Base-by-base conservation (phyloP, 2,888 invertebrate species). In the Eledone cirrhosa region DNA sequence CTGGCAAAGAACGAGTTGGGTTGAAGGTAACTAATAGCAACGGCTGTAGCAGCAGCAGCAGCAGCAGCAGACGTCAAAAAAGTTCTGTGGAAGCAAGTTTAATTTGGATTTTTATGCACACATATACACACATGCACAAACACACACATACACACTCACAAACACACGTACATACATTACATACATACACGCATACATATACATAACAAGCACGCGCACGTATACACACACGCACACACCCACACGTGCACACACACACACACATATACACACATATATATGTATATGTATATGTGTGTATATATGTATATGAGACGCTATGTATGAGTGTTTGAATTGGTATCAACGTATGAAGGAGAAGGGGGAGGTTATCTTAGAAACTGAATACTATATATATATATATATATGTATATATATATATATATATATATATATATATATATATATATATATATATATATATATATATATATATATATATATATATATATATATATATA, bases 361-460 rank as follows among this genome's bases (percentile, higher is more conserved):
- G 59, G 5, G 5, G 16, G 24, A 13, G 22, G 5, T 5, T 14
- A 24, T n/a, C 24, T 5, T 14, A 59, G 22, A 59, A 2, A 59
- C 24, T n/a, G 1, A 14, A n/a, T n/a, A n/a, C n/a, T n/a, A n/a
- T n/a, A n/a, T n/a, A n/a, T n/a, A n/a, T n/a, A n/a, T n/a, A n/a
- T 14, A 59, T 59, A 59, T 59, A 59, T 59, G 24, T 59, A 59
- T 59, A 59, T 59, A 59, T 59, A 59, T 59, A 59, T 59, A 59
- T 59, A 59, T 59, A 59, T 59, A 59, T 72, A 33, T 72, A 72
- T 29, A 29, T 22, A 29, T 29, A 33, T 31, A 29, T 79, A 31
- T 31, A 72, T 22, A 33, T 33, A 72, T 7, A 31, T 72, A 72
- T 8, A 72, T 5, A 72, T 7, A 59, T 5, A 59, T 7, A 59